These are phyloP conservation scores for Apamea anceps DNA, from an alignment of 2,888 invertebrate genomes.

Conservation along the genomic window DNA sequence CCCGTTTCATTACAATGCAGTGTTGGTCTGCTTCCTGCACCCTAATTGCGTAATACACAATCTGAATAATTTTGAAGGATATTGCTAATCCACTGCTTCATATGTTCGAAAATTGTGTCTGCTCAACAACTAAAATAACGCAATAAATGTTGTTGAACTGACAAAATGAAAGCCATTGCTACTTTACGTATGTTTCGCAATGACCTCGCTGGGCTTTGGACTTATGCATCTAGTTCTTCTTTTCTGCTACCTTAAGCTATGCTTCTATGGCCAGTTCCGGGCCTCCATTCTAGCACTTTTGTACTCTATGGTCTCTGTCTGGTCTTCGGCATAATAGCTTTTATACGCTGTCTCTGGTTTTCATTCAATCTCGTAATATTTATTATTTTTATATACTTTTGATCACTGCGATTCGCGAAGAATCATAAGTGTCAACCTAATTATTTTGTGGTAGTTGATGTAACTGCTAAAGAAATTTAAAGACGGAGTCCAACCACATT, in stretches of 20 bases:
- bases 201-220: too few species aligned
- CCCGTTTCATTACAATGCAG: not conserved
- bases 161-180: too few species aligned
- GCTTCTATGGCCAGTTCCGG: not conserved
- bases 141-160: too few species aligned
- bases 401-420: too few species aligned
- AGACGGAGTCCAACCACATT: not conserved
- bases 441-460: not conserved
- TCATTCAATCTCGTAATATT: not conserved
- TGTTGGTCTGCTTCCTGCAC: not conserved
- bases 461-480: slow-evolving; percentile 12
- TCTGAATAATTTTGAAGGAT: too few species aligned
- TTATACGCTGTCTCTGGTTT: not conserved
- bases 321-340: not conserved
- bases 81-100: too few species aligned
- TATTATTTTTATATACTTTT: too few species aligned
- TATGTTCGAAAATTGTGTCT: too few species aligned
- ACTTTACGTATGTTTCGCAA: too few species aligned
- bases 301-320: not conserved
- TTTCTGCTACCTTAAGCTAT: not conserved
- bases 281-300: not conserved
- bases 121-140: too few species aligned
- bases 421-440: not conserved
- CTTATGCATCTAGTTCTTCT: not conserved
- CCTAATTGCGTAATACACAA: too few species aligned